phyloP scores from a whole-genome alignment of 1,140 invertebrate species.

The Periplaneta americana region DNA sequence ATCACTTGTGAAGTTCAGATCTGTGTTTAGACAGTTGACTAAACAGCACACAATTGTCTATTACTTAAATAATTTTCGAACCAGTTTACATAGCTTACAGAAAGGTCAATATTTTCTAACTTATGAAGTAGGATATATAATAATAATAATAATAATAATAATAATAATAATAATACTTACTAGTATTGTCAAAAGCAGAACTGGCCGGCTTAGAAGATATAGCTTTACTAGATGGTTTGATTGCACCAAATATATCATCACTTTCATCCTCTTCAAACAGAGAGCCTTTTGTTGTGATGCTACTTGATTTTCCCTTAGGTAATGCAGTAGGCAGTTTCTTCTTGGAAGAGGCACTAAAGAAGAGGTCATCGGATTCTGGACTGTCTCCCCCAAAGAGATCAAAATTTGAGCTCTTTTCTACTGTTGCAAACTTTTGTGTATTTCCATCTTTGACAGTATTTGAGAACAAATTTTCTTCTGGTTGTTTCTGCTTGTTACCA shows the following conservation, averaged over 20 bases:
- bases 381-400: not conserved
- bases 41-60: too few species aligned
- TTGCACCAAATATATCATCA: not conserved
- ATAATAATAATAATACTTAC: not conserved
- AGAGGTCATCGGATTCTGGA: not conserved
- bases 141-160: too few species aligned
- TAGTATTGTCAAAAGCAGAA: too few species aligned
- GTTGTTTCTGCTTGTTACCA: not conserved
- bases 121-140: too few species aligned
- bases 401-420: too few species aligned
- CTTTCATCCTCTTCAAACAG: not conserved
- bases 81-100: too few species aligned
- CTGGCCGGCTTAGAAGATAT: not conserved
- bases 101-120: too few species aligned
- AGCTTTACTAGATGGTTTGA: not conserved
- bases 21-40: too few species aligned
- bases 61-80: too few species aligned
- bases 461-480: not conserved
- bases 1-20: too few species aligned
- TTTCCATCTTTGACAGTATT: not conserved
- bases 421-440: too few species aligned
- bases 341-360: not conserved
- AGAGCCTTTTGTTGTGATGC: not conserved
- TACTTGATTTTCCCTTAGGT: not conserved
- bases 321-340: not conserved